These are phyloP conservation scores for Machimus atricapillus DNA, from an alignment of 2,888 invertebrate genomes.

Conservation along the genomic window DNA sequence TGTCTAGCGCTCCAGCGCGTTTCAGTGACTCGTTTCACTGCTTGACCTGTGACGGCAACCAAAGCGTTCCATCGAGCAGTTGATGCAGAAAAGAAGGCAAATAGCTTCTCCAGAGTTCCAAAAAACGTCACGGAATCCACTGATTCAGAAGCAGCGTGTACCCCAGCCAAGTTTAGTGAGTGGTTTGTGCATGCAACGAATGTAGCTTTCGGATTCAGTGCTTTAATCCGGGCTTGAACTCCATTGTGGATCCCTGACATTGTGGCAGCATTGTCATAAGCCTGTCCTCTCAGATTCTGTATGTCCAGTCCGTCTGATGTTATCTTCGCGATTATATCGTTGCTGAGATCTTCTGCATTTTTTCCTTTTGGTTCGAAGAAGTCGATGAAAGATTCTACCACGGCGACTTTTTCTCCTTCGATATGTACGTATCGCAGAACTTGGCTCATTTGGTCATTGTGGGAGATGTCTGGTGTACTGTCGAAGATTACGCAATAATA, in stretches of 20 bases:
- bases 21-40: neutral
- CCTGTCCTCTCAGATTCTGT: neutral
- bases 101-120: neutral
- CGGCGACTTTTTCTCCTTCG: neutral
- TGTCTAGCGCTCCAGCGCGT: conserved; percentile 8
- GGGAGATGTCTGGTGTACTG: neutral
- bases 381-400: neutral
- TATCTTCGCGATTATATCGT: neutral
- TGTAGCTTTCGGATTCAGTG: neutral
- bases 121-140: neutral
- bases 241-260: neutral
- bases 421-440: neutral
- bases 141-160: neutral
- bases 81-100: neutral
- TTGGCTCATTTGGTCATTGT: neutral
- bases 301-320: neutral
- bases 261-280: neutral
- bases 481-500: neutral
- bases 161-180: neutral
- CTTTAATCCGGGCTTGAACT: neutral
- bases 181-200: neutral
- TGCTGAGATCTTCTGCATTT: neutral
- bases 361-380: neutral
- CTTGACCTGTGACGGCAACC: neutral
- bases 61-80: neutral